Evolutionary conservation across 2,113 vertebrate species (phyloP), one percentile per base, ranked within the genome.

Genomic region (Cephalopterus ornatus): DNA sequence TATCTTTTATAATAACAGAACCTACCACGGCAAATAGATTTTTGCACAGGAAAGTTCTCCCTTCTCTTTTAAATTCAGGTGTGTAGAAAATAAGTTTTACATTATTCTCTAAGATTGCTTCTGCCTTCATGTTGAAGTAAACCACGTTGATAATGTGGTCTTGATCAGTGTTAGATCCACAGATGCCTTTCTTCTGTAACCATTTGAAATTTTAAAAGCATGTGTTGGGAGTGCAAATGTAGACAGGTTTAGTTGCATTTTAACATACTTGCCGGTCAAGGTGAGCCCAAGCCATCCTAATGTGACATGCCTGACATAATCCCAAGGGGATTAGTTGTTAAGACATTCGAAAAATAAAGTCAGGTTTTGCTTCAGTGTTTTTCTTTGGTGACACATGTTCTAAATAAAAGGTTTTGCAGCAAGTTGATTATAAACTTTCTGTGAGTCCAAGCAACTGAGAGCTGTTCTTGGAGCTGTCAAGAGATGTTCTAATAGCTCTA

Each of bases 221-320:
- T 0, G 4, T 75, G 27, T 27, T 78, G 19, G 14, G 17, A 86
- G 44, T 49, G 71, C 58, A 58, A 32, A 32, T 5, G 16, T 23
- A 42, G 68, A 28, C 1, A 21, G 44, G 19, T 78, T 81, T 81
- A 87, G 73, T 91, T 95, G 89, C 67, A 85, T 89, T 95, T 95
- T 95, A 91, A 85, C 59, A 27, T 88, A 23, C 66, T 95, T 0
- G 0, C 37, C 0, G 11, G 91, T 95, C 81, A 97, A 94, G 95
- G 89, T 89, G 92, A 97, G 89, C 74, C 81, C 71, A 58, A 46
- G 71, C 27, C 22, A 65, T 46, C 66, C 53, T 89, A 89, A 72
- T 89, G 87, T 89, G 87, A 79, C 44, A 32, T 62, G 66, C 39
- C n/a, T 93, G 91, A 46, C 87, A 70, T 96, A 95, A 96, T 94